Conservation (phyloP, 2,888 invertebrate genomes). For the Agonopterix alstromeriana region DNA sequence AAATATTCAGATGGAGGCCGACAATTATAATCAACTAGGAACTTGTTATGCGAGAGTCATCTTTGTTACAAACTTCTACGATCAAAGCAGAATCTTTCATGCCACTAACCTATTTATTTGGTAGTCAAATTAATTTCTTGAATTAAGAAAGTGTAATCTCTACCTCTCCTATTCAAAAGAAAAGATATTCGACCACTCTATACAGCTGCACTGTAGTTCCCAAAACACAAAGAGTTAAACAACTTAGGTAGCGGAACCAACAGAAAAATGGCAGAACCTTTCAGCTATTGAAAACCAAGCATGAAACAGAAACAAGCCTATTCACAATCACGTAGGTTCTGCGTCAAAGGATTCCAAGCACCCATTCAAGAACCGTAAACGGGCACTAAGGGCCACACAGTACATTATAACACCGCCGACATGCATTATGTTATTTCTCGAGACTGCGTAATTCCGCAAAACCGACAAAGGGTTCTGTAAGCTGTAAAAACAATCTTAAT, state of each 20-base stretch:
- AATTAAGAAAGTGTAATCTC: no score
- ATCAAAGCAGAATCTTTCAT: no score
- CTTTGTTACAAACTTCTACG: no score
- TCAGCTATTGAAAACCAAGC: constrained; percentile 47
- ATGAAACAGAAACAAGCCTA: constrained; percentile 64
- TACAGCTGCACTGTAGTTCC: constrained; percentile 8
- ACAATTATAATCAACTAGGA: no score
- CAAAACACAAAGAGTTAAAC: constrained; percentile 5
- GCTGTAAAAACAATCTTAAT: constrained; percentile 72
- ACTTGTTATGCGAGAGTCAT: no score
- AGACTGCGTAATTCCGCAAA: constrained; percentile 44
- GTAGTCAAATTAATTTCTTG: no score
- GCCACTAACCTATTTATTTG: no score
- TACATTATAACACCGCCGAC: constrained; percentile 33
- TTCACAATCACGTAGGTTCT: constrained; percentile 58
- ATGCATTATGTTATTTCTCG: constrained; percentile 38
- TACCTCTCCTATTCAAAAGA: no score
- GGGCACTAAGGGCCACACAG: constrained; percentile 17
- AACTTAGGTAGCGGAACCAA: constrained; percentile 23
- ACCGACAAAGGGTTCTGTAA: constrained; percentile 70
- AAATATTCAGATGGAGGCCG: no score
- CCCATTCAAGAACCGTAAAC: constrained; percentile 55
- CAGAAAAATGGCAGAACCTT: constrained; percentile 17
- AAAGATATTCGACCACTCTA: background rate
- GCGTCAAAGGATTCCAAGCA: constrained; percentile 46